These are phyloP conservation scores for Leptosomus discolor DNA, from an alignment of 2,113 vertebrate genomes.

Conservation along the genomic window DNA sequence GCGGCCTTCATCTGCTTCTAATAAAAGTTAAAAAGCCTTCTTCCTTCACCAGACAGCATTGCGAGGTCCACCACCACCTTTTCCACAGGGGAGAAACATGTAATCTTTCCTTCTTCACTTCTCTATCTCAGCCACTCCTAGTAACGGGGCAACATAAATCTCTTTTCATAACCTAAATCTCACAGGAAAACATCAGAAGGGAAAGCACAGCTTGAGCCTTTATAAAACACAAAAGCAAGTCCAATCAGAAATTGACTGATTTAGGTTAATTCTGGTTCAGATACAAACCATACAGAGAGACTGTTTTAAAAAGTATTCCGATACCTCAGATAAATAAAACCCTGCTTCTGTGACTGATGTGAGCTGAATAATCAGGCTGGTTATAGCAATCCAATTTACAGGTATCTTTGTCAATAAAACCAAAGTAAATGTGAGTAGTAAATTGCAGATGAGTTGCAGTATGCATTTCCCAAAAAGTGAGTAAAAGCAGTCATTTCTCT, in stretches of 20 bases:
- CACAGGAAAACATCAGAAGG: background rate
- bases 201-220: background rate
- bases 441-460: background rate
- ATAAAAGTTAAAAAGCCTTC: background rate
- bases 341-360: background rate
- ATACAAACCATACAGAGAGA: background rate
- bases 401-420: background rate
- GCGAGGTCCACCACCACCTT: background rate
- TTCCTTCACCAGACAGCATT: background rate
- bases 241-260: background rate
- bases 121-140: background rate
- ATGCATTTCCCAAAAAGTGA: background rate
- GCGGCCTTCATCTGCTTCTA: background rate
- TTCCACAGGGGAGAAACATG: background rate
- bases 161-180: background rate
- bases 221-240: conserved; percentile 8
- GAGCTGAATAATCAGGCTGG: background rate
- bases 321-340: background rate
- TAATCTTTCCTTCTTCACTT: background rate
- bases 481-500: background rate
- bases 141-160: background rate
- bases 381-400: background rate
- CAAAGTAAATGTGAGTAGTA: background rate
- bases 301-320: background rate
- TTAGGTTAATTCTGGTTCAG: background rate